Evolutionary conservation across 1,140 invertebrate species (phyloP), one percentile per base, ranked within the genome.

Genomic region (Alviniconcha marisindica): DNA sequence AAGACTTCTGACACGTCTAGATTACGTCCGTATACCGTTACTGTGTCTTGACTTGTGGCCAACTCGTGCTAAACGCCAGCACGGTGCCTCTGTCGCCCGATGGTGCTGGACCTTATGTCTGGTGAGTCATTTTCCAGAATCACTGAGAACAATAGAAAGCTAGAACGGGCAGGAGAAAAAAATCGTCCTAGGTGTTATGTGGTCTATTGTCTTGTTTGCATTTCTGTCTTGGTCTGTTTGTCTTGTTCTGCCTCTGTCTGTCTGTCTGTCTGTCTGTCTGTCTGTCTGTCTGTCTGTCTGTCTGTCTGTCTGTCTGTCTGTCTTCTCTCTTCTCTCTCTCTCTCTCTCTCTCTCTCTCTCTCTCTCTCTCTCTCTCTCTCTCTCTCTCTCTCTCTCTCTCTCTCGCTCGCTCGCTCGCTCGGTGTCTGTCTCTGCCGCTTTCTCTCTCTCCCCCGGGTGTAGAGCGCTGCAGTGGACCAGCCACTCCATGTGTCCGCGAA

Each of bases 351-450:
- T 33, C 63, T 28, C 28, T 66, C 63, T 40, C 78, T 80, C 38
- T 80, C 42, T 63, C 54, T 80, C 54, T 80, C 78, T 66, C 31
- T 73, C 66, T 44, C 18, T 73, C 38, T 81, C 63, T 44, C 80
- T 66, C 38, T 38, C 33, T 5, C 33, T 28, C 44, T 18, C 31
- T 36, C 33, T 38, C 56, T 76, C 51, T 76, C 44, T 48, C 44
- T 48, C 44, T 48, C 44, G 44, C 44, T 48, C 44, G 5, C 76
- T 54, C 44, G 10, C 24, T 77, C 31, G 10, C 28, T 56, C 56
- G 24, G 18, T 76, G 28, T 56, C 42, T 76, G 14, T 63, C 18
- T 54, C 69, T 76, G 14, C 44, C 71, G 36, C 81, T 83, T 33
- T 56, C 73, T 83, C 51, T 74, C 28, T 76, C 56, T 38, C 24